Conservation (phyloP, 2,113 vertebrate genomes). For the Chroicocephalus ridibundus region DNA sequence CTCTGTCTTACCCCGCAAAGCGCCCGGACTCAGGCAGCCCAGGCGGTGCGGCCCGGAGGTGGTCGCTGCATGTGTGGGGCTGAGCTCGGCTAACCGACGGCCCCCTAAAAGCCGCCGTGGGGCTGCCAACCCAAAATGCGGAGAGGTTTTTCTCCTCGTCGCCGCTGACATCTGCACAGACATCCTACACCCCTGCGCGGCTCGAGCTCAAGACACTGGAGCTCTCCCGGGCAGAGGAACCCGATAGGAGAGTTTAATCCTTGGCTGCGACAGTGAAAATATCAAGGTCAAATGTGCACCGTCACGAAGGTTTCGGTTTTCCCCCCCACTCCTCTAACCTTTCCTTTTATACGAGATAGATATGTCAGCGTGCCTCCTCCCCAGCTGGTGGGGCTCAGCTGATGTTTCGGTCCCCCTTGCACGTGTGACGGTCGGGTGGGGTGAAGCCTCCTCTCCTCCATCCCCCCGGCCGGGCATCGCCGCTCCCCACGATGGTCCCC, state of each 20-base stretch:
- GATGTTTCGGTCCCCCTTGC: not conserved
- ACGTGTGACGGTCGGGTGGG: accelerated
- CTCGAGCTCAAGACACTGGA: not conserved
- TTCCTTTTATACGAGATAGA: not conserved
- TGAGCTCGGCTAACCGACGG: not conserved
- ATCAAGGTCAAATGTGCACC: conserved; percentile 25
- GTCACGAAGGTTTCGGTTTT: not conserved
- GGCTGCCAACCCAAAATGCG: not conserved
- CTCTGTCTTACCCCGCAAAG: not conserved
- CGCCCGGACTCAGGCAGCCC: not conserved
- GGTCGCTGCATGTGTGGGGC: not conserved
- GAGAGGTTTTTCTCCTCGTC: not conserved
- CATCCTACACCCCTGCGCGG: not conserved
- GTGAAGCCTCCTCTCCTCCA: not conserved
- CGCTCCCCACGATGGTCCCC: not conserved
- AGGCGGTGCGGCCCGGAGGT: accelerated
- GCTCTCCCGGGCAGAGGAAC: not conserved
- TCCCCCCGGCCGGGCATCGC: accelerated
- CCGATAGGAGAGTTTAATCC: not conserved
- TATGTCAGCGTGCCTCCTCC: not conserved
- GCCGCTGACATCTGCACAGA: not conserved
- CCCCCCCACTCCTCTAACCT: not conserved
- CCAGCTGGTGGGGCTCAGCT: not conserved
- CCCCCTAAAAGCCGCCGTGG: accelerated
- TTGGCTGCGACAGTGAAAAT: not conserved